Evolutionary conservation across 2,113 vertebrate species (phyloP), one percentile per base, ranked within the genome.

Genomic region (Mellivora capensis): DNA sequence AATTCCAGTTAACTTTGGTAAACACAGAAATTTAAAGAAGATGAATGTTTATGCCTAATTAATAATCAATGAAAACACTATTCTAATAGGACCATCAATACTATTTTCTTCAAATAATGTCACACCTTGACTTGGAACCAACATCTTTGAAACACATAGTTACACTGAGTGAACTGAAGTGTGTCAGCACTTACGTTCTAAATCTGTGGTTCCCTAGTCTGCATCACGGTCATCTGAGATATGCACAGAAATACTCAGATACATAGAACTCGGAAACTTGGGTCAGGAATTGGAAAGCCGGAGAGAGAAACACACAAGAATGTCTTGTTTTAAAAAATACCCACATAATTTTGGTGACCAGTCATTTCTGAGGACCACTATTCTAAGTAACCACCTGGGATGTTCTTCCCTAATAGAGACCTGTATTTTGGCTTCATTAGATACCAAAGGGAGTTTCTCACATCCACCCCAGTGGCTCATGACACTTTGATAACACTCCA

Each of bases 1-100:
- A 95, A 97, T 95, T 95, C 54, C 25, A 86, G 72, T 95, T 98
- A 85, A 97, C 90, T 97, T 97, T 87, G 96, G 79, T 92, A 96
- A 97, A 96, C 44, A 94, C 59, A 87, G 39, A 96, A 91, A 96
- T 93, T 42, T 13, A 90, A 97, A 87, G 97, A 90, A 97, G 93
- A 89, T 91, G 3, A 95, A 52, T 34, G 82, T 52, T 83, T 37
- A n/a, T 93, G 34, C 61, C 96, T 94, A 80, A 52, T 87, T 96
- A 90, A 90, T 79, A 93, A 11, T 37, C 77, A 95, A 29, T 49
- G 13, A 96, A 97, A 67, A 72, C 89, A 96, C 74, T 61, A 89
- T 7, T 77, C 91, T 91, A 54, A 97, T 98, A 95, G 97, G 34
- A 31, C 92, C 95, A 47, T 95, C 20, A 0, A 7, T 94, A 77